A percentile compares a stretch with the other conserved stretches of the same genome.
Evolutionary conservation across 2,797 vertebrate species (phyloP).

Genomic region (Artibeus jamaicensis): DNA sequence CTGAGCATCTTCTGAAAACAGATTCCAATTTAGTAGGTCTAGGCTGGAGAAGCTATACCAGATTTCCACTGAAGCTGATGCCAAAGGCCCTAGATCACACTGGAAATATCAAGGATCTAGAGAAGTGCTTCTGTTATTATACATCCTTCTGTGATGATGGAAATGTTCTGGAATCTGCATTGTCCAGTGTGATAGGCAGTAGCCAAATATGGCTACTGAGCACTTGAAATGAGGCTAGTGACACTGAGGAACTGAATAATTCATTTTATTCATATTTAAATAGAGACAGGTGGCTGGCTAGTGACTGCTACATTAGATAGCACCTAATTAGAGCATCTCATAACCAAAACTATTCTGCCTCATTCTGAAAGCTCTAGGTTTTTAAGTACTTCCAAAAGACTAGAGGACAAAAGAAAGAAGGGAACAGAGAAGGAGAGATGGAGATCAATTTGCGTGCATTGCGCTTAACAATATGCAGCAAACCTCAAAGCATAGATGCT

Average conservation of each 20-base stretch:
- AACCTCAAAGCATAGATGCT: slow-evolving; percentile 36
- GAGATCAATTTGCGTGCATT: not conserved
- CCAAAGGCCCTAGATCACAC: not conserved
- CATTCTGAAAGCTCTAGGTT: not conserved
- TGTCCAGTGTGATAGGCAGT: not conserved
- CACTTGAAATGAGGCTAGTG: not conserved
- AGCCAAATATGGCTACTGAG: not conserved
- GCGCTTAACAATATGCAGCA: not conserved
- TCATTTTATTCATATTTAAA: not conserved
- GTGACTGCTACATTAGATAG: not conserved
- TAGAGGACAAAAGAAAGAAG: not conserved
- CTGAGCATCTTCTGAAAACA: not conserved
- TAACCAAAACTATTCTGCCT: not conserved
- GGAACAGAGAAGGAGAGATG: not conserved
- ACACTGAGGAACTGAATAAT: not conserved
- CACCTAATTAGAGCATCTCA: not conserved
- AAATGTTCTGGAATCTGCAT: not conserved
- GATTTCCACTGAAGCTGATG: not conserved
- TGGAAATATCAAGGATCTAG: not conserved
- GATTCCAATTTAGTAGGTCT: not conserved
- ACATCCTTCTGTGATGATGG: not conserved
- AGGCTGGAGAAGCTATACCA: not conserved
- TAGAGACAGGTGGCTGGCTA: not conserved
- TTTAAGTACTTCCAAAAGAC: slow-evolving; percentile 15
- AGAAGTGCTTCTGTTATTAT: not conserved